These are phyloP conservation scores for Phengaris alcon DNA, from an alignment of 2,888 invertebrate genomes.

Conservation along the genomic window DNA sequence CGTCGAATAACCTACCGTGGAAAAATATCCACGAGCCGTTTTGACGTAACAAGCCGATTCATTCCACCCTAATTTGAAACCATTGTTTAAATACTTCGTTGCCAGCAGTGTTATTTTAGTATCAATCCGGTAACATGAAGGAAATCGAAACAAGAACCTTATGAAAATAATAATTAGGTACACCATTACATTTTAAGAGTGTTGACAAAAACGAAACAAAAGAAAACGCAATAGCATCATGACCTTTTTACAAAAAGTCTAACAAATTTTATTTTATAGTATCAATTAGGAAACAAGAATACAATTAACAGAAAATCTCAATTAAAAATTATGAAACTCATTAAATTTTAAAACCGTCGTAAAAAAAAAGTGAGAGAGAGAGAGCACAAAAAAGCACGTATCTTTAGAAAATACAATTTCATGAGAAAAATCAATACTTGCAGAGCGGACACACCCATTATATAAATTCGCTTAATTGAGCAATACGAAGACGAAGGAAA, in stretches of 20 bases:
- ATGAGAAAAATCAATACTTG: not conserved
- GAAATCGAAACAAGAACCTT: not conserved
- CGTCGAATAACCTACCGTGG: not conserved
- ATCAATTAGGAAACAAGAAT: not conserved
- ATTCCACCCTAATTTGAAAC: not conserved
- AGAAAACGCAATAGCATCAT: no score
- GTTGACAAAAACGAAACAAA: no score
- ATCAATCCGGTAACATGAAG: not conserved
- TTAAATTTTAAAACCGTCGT: not conserved
- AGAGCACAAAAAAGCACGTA: not conserved
- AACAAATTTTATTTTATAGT: no score
- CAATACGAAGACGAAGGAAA: not conserved
- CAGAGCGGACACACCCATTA: conserved; percentile 7
- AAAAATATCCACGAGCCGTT: not conserved
- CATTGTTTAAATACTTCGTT: not conserved
- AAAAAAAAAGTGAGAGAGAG: not conserved
- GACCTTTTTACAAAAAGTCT: no score
- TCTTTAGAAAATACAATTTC: not conserved
- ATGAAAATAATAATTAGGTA: no score
- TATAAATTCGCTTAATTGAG: not conserved
- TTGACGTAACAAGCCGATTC: not conserved
- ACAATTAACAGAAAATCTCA: not conserved
- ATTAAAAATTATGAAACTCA: not conserved
- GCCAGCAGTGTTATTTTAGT: not conserved
- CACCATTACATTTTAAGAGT: no score